Percentiles rank a stretch among this genome's conserved stretches.
phyloP scores from a whole-genome alignment of 1,140 invertebrate species.

The Rhizoglyphus robini region DNA sequence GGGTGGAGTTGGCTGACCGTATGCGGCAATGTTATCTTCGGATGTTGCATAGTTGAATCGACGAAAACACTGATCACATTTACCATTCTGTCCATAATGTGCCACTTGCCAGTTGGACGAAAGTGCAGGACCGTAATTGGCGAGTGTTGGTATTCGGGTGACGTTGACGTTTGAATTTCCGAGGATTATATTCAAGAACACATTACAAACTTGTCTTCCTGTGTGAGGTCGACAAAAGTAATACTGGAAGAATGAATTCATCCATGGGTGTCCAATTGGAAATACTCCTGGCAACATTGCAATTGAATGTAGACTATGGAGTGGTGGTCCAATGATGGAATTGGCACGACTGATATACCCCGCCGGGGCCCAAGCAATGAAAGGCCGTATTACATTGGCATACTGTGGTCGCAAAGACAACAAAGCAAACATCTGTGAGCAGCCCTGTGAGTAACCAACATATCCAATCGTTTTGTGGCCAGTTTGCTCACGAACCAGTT shows the following conservation, averaged over 20 bases:
- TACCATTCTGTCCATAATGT: no score
- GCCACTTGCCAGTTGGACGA: no score
- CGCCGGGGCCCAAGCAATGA: slow-evolving; percentile 50
- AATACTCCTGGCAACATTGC: neutral
- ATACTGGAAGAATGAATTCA: neutral
- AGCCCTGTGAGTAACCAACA: slow-evolving; percentile 52
- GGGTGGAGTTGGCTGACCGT: no score
- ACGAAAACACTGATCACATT: no score
- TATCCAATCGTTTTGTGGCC: slow-evolving; percentile 44
- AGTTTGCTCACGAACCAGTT: slow-evolving; percentile 39
- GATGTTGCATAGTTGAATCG: no score
- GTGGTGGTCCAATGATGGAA: neutral
- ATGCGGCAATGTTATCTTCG: no score
- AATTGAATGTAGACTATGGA: neutral
- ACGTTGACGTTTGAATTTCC: no score
- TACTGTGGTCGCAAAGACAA: slow-evolving; percentile 46
- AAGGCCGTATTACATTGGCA: slow-evolving; percentile 39
- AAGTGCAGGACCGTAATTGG: no score
- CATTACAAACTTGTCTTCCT: no score
- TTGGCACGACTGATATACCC: no score
- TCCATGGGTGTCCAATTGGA: neutral
- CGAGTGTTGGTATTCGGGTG: no score
- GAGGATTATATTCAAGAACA: no score
- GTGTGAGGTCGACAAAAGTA: neutral
- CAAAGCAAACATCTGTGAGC: slow-evolving; percentile 47